These are phyloP conservation scores for Ornithoptera alexandrae DNA, from an alignment of 2,888 invertebrate species.

Conservation along the genomic window DNA sequence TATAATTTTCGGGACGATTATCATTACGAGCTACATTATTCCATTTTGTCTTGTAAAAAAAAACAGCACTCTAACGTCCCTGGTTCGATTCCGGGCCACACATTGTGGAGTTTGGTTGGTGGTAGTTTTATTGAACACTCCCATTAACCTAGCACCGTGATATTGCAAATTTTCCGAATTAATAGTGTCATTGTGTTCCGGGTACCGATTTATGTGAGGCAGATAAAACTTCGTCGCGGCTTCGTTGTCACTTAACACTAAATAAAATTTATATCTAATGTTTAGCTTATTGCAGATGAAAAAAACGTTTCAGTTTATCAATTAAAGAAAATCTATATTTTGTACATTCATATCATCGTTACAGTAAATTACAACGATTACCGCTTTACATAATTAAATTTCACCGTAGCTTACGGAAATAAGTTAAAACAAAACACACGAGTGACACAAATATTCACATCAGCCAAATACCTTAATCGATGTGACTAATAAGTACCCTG, in stretches of 20 bases:
- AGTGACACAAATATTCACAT: conserved; percentile 9
- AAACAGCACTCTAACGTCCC: neutral
- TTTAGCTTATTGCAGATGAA: neutral
- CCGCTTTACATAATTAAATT: neutral
- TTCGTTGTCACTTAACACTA: too few species aligned
- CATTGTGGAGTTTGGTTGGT: too few species aligned
- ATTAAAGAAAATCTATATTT: neutral
- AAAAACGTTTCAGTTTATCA: neutral
- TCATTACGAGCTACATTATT: neutral
- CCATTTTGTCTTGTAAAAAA: neutral
- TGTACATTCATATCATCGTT: neutral
- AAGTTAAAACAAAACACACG: conserved; percentile 7
- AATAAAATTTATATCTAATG: too few species aligned
- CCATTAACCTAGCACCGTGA: too few species aligned
- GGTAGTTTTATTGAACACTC: too few species aligned
- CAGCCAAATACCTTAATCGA: conserved; percentile 23
- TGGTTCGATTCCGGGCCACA: too few species aligned
- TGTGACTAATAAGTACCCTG: conserved; percentile 27
- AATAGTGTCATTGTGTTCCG: too few species aligned
- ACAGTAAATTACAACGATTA: neutral
- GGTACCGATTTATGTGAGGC: too few species aligned
- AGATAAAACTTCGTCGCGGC: too few species aligned
- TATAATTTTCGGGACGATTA: too few species aligned
- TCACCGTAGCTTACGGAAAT: neutral
- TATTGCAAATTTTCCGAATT: too few species aligned